Percentiles rank a stretch among this genome's conserved stretches.
These are phyloP conservation scores for Drosophila acutilabella DNA, from an alignment of 2,888 invertebrate genomes.

Conservation along the genomic window DNA sequence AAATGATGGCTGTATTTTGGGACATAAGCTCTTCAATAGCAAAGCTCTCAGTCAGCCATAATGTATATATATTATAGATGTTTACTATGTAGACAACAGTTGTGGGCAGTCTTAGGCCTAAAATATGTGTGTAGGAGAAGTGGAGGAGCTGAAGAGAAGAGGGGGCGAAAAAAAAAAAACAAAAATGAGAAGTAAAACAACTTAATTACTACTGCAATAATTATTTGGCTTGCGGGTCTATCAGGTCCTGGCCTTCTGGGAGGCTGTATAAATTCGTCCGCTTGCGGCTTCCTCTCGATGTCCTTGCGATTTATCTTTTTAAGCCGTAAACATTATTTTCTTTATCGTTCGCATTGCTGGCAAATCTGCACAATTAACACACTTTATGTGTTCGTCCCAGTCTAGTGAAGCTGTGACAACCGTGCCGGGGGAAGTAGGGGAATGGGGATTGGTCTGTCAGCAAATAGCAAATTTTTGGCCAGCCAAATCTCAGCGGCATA, in stretches of 20 bases:
- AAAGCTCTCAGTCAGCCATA: conserved; percentile 6
- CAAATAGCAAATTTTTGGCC: conserved; percentile 45
- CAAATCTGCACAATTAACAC: conserved; percentile 78
- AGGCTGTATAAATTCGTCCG: conserved; percentile 40
- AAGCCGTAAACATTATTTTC: conserved; percentile 75
- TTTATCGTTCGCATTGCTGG: conserved; percentile 60
- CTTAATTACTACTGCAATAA: conserved; percentile 62
- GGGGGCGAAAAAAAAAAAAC: neutral
- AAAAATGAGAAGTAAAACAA: conserved; percentile 38
- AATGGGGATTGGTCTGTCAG: conserved; percentile 24
- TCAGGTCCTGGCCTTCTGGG: conserved; percentile 13
- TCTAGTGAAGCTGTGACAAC: neutral
- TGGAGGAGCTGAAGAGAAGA: too few species aligned
- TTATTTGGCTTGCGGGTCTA: conserved; percentile 45
- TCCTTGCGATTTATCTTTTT: conserved; percentile 76
- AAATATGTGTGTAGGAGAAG: neutral
- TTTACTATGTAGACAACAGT: conserved; percentile 3
- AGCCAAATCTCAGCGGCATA: conserved; percentile 47
- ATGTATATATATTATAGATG: neutral
- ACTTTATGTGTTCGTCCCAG: conserved; percentile 69
- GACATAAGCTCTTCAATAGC: conserved; percentile 41
- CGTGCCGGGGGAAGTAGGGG: too few species aligned
- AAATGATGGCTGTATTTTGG: conserved; percentile 43
- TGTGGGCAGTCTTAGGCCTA: conserved; percentile 2
- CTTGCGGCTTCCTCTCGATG: conserved; percentile 52